Percentiles rank a stretch among this genome's conserved stretches.
Evolutionary conservation across 2,888 invertebrate species (phyloP).

Genomic region (Pseudanteris insignis): DNA sequence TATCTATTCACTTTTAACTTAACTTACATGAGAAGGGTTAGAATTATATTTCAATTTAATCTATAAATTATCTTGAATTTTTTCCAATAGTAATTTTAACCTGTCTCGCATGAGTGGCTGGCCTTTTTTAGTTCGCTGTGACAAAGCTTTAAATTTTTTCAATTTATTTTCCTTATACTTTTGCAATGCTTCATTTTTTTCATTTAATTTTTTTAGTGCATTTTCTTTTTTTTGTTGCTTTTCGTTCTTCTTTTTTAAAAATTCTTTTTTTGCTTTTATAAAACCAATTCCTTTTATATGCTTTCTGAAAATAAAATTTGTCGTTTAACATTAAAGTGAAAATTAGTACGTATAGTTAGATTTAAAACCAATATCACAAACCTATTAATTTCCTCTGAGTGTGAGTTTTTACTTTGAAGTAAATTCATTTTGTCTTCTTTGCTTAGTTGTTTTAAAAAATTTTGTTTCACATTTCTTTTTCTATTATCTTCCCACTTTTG

Average conservation of each 20-base stretch:
- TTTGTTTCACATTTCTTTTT: slow-evolving; percentile 65
- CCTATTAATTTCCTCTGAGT: too few relatives aligned
- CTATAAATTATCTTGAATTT: slow-evolving; percentile 71
- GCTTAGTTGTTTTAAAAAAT: slow-evolving; percentile 53
- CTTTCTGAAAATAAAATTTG: slow-evolving; percentile 27
- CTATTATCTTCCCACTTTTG: slow-evolving; percentile 76
- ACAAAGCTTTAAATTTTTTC: slow-evolving; percentile 76
- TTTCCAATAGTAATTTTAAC: slow-evolving; percentile 79
- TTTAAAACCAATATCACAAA: too few relatives aligned
- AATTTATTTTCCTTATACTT: slow-evolving; percentile 77
- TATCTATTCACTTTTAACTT: too few relatives aligned
- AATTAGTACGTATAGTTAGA: too few relatives aligned
- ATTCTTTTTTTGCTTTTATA: slow-evolving; percentile 69
- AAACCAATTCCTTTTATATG: slow-evolving; percentile 63
- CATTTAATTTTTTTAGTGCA: slow-evolving; percentile 68
- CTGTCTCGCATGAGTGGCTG: slow-evolving; percentile 88
- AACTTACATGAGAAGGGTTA: too few relatives aligned
- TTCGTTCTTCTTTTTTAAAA: slow-evolving; percentile 70
- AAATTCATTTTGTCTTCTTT: slow-evolving; percentile 67
- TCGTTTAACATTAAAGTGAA: too few relatives aligned
- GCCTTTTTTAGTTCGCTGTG: slow-evolving; percentile 81
- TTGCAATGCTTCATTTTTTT: slow-evolving; percentile 72
- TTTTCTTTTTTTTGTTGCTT: slow-evolving; percentile 69
- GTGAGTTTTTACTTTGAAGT: too few relatives aligned
- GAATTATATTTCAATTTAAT: too few relatives aligned